Evolutionary conservation across 2,888 invertebrate species (phyloP), one percentile per base, ranked within the genome.

Genomic region (Thalpophila matura): DNA sequence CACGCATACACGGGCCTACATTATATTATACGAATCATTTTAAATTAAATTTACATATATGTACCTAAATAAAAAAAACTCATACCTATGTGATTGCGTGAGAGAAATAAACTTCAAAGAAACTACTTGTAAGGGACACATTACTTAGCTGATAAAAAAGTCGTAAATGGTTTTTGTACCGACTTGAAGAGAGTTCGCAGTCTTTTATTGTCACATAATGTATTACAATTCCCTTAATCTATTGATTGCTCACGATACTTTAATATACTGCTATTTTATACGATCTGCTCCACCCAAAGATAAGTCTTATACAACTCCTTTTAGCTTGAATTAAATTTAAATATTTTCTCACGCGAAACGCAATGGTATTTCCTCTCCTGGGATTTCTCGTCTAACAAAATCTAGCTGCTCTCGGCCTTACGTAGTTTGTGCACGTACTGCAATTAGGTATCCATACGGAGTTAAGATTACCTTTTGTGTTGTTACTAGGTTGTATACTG

Each of bases 391-490:
- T 45, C 12, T 47, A 29, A 56, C 59, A 59, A 60, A 74, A 60
- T 60, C 60, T 45, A 56, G 58, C 29, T 67, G 62, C 40, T 73
- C 38, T 51, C 38, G 16, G 53, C 24, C 26, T 46, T 45, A 43
- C 26, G 31, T 45, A 69, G 49, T 77, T 59, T 74, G 74, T 65
- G 42, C 61, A 54, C 47, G 59, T 54, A 45, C 40, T 49, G 53
- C 58, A 59, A 59, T 74, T 55, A 70, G 60, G 38, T 59, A 56
- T 49, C 58, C 55, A 57, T 57, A 55, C 46, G 46, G 59, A 69
- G 63, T 69, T 69, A 71, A 74, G 75, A 84, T 82, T 81, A 79
- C 72, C 77, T 78, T 78, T 69, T 66, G 69, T 69, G 66, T 77
- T 66, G 76, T 80, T 79, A 76, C 60, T 68, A 55, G 62, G 57